Evolutionary conservation across 1,140 invertebrate genomes (phyloP), one percentile per base, ranked within the genome.

Genomic region (Leptinotarsa defecta): DNA sequence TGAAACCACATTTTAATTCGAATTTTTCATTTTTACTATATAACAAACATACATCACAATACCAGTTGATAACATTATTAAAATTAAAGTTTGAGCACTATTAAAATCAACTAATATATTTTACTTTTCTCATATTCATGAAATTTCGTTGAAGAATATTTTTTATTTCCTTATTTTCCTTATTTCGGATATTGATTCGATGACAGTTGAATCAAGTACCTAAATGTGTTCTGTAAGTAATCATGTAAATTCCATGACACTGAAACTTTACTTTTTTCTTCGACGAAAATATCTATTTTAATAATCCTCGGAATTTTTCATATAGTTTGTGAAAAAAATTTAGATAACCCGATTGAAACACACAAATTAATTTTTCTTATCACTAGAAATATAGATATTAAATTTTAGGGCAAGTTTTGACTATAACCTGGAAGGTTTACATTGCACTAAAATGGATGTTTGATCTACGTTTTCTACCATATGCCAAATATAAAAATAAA

Each of bases 31-130:
- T 69, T 27, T n/a, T 67, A 67, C 62, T 72, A 69, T 68, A 71
- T 72, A 75, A 77, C 73, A 77, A 77, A 77, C 76, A 75, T 79
- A 79, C 77, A 79, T 79, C 77, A 79, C 77, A 79, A 79, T 76
- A 79, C 73, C 71, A 77, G 65, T 79, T 73, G 52, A 79, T 76
- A 79, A 79, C 78, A 78, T 73, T 69, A 74, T 74, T 24, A 75
- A 71, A 74, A 78, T 74, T 76, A 75, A 74, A 34, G 73, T 74
- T 78, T 78, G 77, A 78, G 77, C 77, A 76, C 63, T 49, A 64
- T 64, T 64, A 75, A 49, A 20, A 68, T 62, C 49, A 74, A 48
- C 13, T 63, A 20, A 49, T 68, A 73, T 43, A 63, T 19, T 22
- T 13, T 48, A 34, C 62, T 34, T 11, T n/a, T 64, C 34, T 43